These are phyloP conservation scores for Macrobrachium nipponense DNA, from an alignment of 1,140 invertebrate genomes.

Conservation along the genomic window DNA sequence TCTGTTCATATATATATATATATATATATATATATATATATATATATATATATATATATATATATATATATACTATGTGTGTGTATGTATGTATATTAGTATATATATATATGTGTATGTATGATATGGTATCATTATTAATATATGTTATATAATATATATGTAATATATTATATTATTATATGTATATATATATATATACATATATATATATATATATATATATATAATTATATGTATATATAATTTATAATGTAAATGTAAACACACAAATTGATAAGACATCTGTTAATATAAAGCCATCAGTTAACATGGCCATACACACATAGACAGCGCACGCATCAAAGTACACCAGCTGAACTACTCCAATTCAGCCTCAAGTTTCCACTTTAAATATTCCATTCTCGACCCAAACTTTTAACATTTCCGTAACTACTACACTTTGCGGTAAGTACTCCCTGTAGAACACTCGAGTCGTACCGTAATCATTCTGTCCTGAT, in stretches of 20 bases:
- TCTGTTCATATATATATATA: not conserved
- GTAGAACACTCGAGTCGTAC: no score
- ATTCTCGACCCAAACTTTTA: no score
- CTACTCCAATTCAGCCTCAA: no score
- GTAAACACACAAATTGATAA: not conserved
- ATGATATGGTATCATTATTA: slow-evolving; percentile 10
- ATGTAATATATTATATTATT: slow-evolving; percentile 14
- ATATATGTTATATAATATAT: slow-evolving; percentile 5
- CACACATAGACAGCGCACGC: not conserved
- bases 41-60: slow-evolving; percentile 10
- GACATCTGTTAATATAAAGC: not conserved
- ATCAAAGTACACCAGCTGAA: no score
- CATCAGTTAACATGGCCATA: not conserved
- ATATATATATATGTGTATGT: slow-evolving; percentile 12
- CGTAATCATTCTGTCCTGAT: no score
- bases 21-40: not conserved
- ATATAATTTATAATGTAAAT: no score
- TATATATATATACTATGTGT: slow-evolving; percentile 8
- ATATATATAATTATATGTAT: not conserved
- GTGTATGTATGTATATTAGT: slow-evolving; percentile 11
- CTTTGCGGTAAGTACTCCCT: no score
- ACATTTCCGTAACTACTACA: no score
- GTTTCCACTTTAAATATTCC: no score
- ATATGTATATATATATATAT: slow-evolving; percentile 15
- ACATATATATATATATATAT: not conserved